phyloP scores from a whole-genome alignment of 2,888 invertebrate species.

The Steromphala cineraria region DNA sequence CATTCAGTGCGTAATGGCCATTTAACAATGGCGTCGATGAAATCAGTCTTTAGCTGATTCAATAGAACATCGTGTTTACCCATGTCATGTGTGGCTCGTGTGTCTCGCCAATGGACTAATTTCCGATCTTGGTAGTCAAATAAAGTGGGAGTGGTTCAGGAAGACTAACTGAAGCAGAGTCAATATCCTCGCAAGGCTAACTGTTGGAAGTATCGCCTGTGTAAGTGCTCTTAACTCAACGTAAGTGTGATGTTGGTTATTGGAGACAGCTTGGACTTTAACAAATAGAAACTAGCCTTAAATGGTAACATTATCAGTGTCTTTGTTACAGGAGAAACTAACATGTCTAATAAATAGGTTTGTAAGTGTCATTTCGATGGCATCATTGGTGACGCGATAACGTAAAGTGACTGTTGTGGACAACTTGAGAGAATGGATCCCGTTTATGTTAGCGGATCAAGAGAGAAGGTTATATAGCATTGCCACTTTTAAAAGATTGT shows the following conservation, averaged over 20 bases:
- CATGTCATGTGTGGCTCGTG: not conserved
- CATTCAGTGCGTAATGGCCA: constrained; percentile 8
- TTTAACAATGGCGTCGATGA: constrained; percentile 8
- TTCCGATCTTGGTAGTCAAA: constrained; percentile 11
- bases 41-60: constrained; percentile 6
- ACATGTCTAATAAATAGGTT: not conserved
- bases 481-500: too few species aligned
- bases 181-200: not conserved
- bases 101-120: constrained; percentile 6
- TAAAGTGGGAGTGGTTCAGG: not conserved
- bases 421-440: too few species aligned
- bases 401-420: too few species aligned
- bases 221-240: not conserved
- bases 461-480: too few species aligned
- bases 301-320: not conserved
- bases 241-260: not conserved
- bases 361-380: not conserved
- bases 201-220: not conserved
- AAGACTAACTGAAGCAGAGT: not conserved
- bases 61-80: constrained; percentile 7
- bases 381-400: too few species aligned
- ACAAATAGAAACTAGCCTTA: not conserved
- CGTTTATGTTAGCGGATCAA: too few species aligned
- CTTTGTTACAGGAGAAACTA: not conserved
- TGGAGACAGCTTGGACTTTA: not conserved